Base-by-base conservation (phyloP, 2,888 invertebrate species). In the Caenorhabditis sp. region DNA sequence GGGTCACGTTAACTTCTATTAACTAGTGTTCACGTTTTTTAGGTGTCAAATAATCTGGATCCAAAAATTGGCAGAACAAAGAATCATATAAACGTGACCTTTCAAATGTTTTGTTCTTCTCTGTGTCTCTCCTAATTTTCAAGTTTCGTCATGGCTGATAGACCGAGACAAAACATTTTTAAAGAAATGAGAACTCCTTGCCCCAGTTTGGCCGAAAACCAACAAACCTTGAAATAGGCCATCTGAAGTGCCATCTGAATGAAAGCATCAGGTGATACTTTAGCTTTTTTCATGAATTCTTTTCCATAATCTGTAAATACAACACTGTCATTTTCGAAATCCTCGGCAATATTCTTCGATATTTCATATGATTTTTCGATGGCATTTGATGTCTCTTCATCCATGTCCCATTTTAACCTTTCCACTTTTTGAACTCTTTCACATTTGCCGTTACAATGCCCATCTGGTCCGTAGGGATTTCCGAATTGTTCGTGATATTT, bases 191-290 rank as follows among this genome's bases (percentile, higher is more conserved):
- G n/a, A n/a, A n/a, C n/a, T n/a, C n/a, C n/a, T n/a, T n/a, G n/a
- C n/a, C n/a, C n/a, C n/a, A n/a, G n/a, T n/a, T n/a, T n/a, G n/a
- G n/a, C n/a, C n/a, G n/a, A n/a, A n/a, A n/a, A n/a, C n/a, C n/a
- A n/a, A n/a, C n/a, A n/a, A n/a, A 91, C 91, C 84, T 91, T 89
- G 89, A 92, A 95, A 89, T 97, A 97, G 0, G 97, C 94, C 84
- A 97, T 89, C 88, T 97, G 97, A 21, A 97, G 91, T 0, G 95
- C 93, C 93, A 97, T 93, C 90, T 97, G 97, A 83, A 97, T 93
- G 89, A 92, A 97, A n/a, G 97, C 97, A 90, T 97, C 97, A 0
- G 97, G 97, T 57, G 95, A 95, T 59, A 95, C 91, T 62, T 92
- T 92, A 85, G 94, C 94, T 63, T 92, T 92, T 90, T 97, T 97